These are phyloP conservation scores for Cyprinus carpio DNA, from an alignment of 2,113 vertebrate genomes.

Conservation along the genomic window DNA sequence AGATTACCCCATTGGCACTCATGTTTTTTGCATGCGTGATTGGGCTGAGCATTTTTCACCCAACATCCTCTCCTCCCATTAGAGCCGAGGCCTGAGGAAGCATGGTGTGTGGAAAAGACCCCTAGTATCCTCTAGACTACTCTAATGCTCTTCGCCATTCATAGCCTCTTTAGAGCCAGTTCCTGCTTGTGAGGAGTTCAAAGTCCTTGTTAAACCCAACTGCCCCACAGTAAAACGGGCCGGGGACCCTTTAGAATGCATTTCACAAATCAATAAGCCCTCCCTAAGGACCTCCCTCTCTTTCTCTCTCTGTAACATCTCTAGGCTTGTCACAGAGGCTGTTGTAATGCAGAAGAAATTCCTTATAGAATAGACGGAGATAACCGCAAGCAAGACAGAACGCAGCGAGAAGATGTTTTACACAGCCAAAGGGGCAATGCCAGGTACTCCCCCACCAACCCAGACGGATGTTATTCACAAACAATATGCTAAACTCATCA, in stretches of 20 bases:
- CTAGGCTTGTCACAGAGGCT: constrained; percentile 60
- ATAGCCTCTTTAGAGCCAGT: constrained; percentile 29
- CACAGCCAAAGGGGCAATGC: constrained; percentile 73
- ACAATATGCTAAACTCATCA: constrained; percentile 76
- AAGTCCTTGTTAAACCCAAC: constrained; percentile 70
- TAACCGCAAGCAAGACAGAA: constrained; percentile 74
- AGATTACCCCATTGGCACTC: constrained; percentile 68
- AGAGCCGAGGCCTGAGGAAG: constrained; percentile 66
- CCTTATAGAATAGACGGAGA: constrained; percentile 70
- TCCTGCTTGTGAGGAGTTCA: constrained; percentile 65
- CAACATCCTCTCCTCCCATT: constrained; percentile 73
- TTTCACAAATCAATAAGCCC: constrained; percentile 71
- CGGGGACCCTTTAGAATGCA: constrained; percentile 68
- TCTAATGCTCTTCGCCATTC: not conserved
- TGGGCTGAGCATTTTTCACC: constrained; percentile 68
- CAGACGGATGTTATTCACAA: constrained; percentile 75
- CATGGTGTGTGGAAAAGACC: constrained; percentile 36
- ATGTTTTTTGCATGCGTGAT: constrained; percentile 72
- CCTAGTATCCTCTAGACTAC: constrained; percentile 38
- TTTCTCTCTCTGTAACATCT: constrained; percentile 51
- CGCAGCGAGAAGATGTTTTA: constrained; percentile 77
- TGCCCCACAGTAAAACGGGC: constrained; percentile 67
- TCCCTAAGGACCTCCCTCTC: constrained; percentile 49
- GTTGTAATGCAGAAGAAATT: constrained; percentile 59
- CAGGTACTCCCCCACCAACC: constrained; percentile 65